Conservation (phyloP, 2,797 vertebrate species). For the Chrysolophus pictus region DNA sequence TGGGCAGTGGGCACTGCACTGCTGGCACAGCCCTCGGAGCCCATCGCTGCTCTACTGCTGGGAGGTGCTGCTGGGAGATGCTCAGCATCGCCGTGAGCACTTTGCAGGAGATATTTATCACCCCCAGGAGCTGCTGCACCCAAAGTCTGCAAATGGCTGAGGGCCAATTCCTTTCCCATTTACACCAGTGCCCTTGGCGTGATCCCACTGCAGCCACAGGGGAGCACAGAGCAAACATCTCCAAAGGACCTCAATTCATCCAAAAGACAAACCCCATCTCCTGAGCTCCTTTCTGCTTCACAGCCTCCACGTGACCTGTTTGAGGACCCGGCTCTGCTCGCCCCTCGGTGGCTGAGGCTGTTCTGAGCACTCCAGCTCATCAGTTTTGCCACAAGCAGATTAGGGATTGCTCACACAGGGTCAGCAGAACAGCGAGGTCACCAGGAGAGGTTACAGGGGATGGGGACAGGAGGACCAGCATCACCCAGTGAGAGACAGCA, state of each 20-base stretch:
- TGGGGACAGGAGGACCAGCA: neutral
- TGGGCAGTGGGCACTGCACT: neutral
- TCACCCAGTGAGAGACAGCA: neutral
- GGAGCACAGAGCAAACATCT: neutral
- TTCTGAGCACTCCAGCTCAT: neutral
- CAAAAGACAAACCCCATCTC: neutral
- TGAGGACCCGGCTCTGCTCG: neutral
- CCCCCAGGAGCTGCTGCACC: slow-evolving; percentile 40
- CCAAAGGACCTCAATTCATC: neutral
- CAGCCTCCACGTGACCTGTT: rapidly evolving
- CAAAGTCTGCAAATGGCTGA: slow-evolving; percentile 25
- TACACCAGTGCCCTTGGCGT: neutral
- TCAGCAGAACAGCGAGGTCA: slow-evolving; percentile 8
- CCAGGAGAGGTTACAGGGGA: neutral
- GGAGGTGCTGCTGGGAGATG: slow-evolving; percentile 60
- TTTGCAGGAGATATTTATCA: slow-evolving; percentile 66
- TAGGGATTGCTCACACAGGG: neutral
- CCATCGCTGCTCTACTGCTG: neutral
- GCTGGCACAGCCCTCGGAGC: slow-evolving; percentile 51
- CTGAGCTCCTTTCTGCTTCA: neutral
- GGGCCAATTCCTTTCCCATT: slow-evolving; percentile 16
- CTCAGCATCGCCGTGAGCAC: slow-evolving; percentile 56
- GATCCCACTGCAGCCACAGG: neutral
- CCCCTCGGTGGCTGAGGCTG: rapidly evolving
- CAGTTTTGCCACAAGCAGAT: neutral